A percentile compares a stretch with the other conserved stretches of the same genome.
Evolutionary conservation across 2,113 vertebrate genomes (phyloP).

Genomic region (Lathamus discolor): DNA sequence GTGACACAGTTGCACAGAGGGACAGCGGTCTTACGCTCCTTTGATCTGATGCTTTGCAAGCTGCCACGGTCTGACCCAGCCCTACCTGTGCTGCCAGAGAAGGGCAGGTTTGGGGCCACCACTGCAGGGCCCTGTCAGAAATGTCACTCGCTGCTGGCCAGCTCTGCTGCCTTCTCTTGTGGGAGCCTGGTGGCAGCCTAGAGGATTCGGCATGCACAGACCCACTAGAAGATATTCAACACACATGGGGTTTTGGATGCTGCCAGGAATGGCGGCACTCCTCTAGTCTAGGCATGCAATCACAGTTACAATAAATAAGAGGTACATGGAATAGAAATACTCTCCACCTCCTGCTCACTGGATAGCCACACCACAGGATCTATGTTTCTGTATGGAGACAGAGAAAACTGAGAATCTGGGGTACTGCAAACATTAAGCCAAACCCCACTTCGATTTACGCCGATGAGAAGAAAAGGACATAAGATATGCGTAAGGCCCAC

Average conservation of each 20-base stretch:
- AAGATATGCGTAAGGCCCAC: background rate
- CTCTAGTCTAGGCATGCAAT: background rate
- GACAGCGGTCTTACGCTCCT: accelerated
- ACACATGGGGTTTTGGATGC: accelerated
- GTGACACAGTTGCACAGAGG: background rate
- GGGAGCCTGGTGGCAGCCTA: background rate
- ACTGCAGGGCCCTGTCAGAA: background rate
- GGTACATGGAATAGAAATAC: background rate
- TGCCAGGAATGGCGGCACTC: background rate
- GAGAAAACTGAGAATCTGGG: background rate
- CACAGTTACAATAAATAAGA: background rate
- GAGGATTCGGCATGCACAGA: background rate
- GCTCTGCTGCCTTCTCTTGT: background rate
- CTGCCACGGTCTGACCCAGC: accelerated
- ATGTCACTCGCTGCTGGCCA: background rate
- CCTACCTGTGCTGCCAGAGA: accelerated
- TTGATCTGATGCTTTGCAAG: accelerated
- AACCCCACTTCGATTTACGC: background rate
- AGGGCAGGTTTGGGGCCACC: background rate
- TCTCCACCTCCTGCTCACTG: background rate
- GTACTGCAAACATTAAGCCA: background rate
- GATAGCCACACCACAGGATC: background rate
- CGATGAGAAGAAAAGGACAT: background rate
- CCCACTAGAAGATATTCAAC: background rate
- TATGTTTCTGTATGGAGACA: background rate